Evolutionary conservation across 2,113 vertebrate genomes (phyloP).

Genomic region (Grammomys dolichurus): DNA sequence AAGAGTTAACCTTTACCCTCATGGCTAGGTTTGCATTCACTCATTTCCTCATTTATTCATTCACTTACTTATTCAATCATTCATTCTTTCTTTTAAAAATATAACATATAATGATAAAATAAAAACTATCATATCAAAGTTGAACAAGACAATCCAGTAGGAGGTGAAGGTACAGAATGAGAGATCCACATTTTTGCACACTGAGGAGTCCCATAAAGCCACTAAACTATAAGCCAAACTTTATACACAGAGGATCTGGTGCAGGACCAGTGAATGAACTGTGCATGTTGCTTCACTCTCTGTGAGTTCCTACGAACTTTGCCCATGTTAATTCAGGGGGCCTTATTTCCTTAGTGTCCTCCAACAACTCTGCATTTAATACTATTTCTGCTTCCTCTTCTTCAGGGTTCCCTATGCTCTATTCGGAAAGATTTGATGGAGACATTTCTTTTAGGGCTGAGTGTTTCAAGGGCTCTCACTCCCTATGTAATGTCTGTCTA

Average conservation of each 20-base stretch:
- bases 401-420: neutral
- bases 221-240: neutral
- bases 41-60: neutral
- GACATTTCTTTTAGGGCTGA: neutral
- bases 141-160: neutral
- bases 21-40: neutral
- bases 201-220: neutral
- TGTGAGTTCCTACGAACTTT: neutral
- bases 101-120: neutral
- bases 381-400: neutral
- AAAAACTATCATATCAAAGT: neutral
- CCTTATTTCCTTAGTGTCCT: neutral
- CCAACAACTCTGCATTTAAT: neutral
- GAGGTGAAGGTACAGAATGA: neutral
- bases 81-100: neutral
- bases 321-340: neutral
- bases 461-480: neutral
- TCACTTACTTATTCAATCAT: neutral
- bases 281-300: neutral
- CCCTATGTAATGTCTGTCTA: neutral
- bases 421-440: neutral
- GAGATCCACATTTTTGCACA: neutral
- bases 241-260: neutral
- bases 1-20: neutral
- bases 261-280: neutral